Evolutionary conservation across 1,140 invertebrate genomes (phyloP).

Genomic region (Prorops nasuta): DNA sequence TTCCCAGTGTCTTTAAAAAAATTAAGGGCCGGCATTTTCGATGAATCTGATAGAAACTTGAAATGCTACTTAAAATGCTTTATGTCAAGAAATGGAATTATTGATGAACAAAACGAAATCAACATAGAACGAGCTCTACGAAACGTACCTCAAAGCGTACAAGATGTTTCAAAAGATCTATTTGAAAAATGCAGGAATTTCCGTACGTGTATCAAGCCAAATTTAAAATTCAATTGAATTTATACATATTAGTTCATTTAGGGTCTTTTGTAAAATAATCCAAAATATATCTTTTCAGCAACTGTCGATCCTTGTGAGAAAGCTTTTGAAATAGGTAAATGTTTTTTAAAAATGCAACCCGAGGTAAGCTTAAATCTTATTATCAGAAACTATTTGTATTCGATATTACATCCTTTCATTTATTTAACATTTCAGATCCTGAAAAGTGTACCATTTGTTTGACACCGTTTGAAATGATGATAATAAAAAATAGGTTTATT

Average conservation of each 20-base stretch:
- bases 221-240: not conserved
- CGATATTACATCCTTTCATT: too few relatives aligned
- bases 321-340: constrained; percentile 38
- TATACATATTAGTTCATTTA: not conserved
- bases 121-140: constrained; percentile 35
- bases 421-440: too few relatives aligned
- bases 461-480: too few relatives aligned
- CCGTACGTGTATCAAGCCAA: constrained; percentile 23
- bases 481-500: too few relatives aligned
- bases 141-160: constrained; percentile 31
- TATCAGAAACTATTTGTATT: too few relatives aligned
- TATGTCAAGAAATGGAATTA: constrained; percentile 38
- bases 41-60: constrained; percentile 32
- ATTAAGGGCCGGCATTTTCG: constrained; percentile 34
- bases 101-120: constrained; percentile 30
- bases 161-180: constrained; percentile 27
- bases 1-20: constrained; percentile 33
- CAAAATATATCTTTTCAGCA: constrained; percentile 22
- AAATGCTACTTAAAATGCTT: constrained; percentile 46
- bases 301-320: constrained; percentile 36
- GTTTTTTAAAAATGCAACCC: constrained; percentile 32
- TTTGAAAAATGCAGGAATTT: constrained; percentile 35
- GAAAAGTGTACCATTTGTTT: too few relatives aligned
- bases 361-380: too few relatives aligned
- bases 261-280: constrained; percentile 4